phyloP scores from a whole-genome alignment of 2,888 invertebrate genomes.

The Eledone cirrhosa region DNA sequence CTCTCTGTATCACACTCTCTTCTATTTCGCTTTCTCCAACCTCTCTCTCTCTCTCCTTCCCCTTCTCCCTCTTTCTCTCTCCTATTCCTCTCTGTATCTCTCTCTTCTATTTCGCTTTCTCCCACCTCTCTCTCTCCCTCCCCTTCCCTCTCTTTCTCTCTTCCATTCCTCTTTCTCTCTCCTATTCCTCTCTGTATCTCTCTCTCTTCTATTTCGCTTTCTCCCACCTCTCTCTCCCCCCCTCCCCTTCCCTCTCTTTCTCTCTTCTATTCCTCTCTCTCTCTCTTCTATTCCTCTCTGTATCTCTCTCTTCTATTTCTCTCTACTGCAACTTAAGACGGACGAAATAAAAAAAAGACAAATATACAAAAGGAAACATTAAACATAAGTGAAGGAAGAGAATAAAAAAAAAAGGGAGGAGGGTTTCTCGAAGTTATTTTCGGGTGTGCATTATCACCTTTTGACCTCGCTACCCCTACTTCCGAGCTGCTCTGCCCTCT shows the following conservation, averaged over 20 bases:
- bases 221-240: not conserved
- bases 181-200: not conserved
- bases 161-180: not conserved
- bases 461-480: too few species aligned
- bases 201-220: conserved; percentile 3
- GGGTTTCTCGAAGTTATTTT: too few species aligned
- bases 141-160: not conserved
- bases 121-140: not conserved
- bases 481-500: too few species aligned
- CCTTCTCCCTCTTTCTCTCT: not conserved
- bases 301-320: too few species aligned
- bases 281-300: not conserved
- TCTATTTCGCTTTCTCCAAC: not conserved
- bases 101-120: conserved; percentile 14
- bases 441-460: too few species aligned
- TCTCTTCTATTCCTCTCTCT: conserved; percentile 19
- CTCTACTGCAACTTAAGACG: too few species aligned
- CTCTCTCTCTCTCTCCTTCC: too few species aligned
- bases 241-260: not conserved
- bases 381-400: too few species aligned
- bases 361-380: too few species aligned
- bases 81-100: not conserved
- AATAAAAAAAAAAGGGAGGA: too few species aligned
- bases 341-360: too few species aligned
- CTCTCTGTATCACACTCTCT: not conserved